A percentile compares a stretch with the other conserved stretches of the same genome.
Evolutionary conservation across 2,888 invertebrate species (phyloP).

Genomic region (Tenthredo distinguenda): DNA sequence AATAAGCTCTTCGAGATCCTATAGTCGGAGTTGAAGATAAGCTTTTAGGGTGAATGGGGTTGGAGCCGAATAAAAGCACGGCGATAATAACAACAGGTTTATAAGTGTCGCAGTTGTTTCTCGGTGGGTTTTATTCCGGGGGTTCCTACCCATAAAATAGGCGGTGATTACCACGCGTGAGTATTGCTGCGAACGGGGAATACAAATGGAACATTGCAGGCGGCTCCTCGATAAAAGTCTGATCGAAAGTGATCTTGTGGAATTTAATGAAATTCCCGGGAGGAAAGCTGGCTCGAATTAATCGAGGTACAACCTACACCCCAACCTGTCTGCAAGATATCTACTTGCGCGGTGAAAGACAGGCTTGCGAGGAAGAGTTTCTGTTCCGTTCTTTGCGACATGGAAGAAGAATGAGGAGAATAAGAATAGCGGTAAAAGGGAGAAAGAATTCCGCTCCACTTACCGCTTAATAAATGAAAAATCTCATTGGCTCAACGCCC

Average conservation of each 20-base stretch:
- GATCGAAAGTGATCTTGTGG: slow-evolving; percentile 46
- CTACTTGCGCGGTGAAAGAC: slow-evolving; percentile 4
- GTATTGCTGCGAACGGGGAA: background rate
- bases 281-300: slow-evolving; percentile 27
- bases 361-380: slow-evolving; percentile 1
- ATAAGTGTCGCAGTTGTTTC: background rate
- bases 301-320: background rate
- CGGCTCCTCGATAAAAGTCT: slow-evolving; percentile 1
- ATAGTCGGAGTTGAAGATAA: too few relatives aligned
- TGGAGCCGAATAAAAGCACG: background rate
- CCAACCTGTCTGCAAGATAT: slow-evolving; percentile 13
- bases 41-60: background rate
- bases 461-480: slow-evolving; percentile 39
- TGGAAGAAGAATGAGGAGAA: background rate
- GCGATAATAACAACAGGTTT: background rate
- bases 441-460: slow-evolving; percentile 3
- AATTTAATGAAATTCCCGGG: slow-evolving; percentile 38
- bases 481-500: slow-evolving; percentile 27
- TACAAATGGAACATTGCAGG: slow-evolving; percentile 16
- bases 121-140: slow-evolving; percentile 9
- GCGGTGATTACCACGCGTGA: slow-evolving; percentile 25
- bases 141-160: background rate
- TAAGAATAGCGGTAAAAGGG: background rate
- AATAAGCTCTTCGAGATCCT: too few relatives aligned
- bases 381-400: background rate